These are phyloP conservation scores for Pitangus sulphuratus DNA, from an alignment of 2,797 vertebrate species.

Conservation along the genomic window DNA sequence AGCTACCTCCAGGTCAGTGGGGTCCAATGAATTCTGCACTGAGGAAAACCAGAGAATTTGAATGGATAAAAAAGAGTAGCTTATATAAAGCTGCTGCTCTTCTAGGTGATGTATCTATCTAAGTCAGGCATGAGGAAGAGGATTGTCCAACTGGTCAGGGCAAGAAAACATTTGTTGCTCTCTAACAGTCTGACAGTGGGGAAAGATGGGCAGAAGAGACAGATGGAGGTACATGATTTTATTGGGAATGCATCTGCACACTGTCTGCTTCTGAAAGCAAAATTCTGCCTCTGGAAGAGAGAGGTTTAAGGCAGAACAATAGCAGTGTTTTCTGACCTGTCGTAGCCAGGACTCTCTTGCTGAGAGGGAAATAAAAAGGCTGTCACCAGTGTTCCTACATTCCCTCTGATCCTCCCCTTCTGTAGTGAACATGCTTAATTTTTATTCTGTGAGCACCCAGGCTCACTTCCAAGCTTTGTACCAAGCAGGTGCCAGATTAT, in stretches of 20 bases:
- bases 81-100: background rate
- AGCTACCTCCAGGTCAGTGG: background rate
- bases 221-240: background rate
- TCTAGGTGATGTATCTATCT: background rate
- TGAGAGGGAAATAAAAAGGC: conserved; percentile 56
- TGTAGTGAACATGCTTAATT: background rate
- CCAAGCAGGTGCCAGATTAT: conserved; percentile 73
- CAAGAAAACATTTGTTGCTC: background rate
- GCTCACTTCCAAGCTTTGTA: conserved; percentile 55
- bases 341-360: conserved; percentile 11
- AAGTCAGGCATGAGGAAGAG: background rate
- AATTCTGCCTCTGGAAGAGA: conserved; percentile 37
- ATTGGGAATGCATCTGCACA: background rate
- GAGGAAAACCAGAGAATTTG: background rate
- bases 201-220: background rate
- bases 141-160: background rate
- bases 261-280: background rate
- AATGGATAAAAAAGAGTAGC: background rate
- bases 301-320: conserved; percentile 55
- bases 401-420: conserved; percentile 43
- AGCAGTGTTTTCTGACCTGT: conserved; percentile 16
- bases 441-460: conserved; percentile 66
- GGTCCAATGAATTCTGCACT: background rate
- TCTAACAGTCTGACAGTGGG: background rate
- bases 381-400: conserved; percentile 46